These are phyloP conservation scores for Emmelina monodactyla DNA, from an alignment of 2,888 invertebrate species.

Conservation along the genomic window DNA sequence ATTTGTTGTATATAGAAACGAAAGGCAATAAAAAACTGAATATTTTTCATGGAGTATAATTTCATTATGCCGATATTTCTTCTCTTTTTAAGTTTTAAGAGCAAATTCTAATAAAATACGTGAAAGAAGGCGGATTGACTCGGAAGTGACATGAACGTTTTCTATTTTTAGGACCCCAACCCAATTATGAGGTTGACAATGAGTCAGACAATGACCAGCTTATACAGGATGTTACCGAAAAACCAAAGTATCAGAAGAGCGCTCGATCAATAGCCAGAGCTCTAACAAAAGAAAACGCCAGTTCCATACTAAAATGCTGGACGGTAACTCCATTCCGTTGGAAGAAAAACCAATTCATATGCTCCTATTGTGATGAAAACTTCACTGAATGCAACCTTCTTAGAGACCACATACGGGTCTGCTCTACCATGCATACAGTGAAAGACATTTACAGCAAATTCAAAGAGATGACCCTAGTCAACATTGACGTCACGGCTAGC, in stretches of 20 bases:
- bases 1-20: too few relatives aligned
- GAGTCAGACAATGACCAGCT: neutral
- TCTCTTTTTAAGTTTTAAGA: too few relatives aligned
- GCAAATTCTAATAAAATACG: too few relatives aligned
- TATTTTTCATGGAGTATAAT: too few relatives aligned
- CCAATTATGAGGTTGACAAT: slow-evolving; percentile 15
- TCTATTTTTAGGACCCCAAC: slow-evolving; percentile 52
- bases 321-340: slow-evolving; percentile 45
- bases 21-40: too few relatives aligned
- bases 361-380: slow-evolving; percentile 46
- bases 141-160: slow-evolving; percentile 20
- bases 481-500: slow-evolving; percentile 41
- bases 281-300: slow-evolving; percentile 48
- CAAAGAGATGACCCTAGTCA: slow-evolving; percentile 52
- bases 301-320: slow-evolving; percentile 44
- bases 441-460: slow-evolving; percentile 52
- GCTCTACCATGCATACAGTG: slow-evolving; percentile 29
- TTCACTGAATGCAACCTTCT: slow-evolving; percentile 39
- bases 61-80: too few relatives aligned
- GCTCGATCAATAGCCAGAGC: slow-evolving; percentile 42
- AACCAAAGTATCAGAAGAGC: slow-evolving; percentile 37
- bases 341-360: slow-evolving; percentile 48
- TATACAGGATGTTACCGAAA: slow-evolving; percentile 14
- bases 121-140: too few relatives aligned
- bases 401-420: slow-evolving; percentile 35